Percentiles rank a stretch among this genome's conserved stretches.
These are phyloP conservation scores for Agriopis marginaria DNA, from an alignment of 2,888 invertebrate species.

Conservation along the genomic window DNA sequence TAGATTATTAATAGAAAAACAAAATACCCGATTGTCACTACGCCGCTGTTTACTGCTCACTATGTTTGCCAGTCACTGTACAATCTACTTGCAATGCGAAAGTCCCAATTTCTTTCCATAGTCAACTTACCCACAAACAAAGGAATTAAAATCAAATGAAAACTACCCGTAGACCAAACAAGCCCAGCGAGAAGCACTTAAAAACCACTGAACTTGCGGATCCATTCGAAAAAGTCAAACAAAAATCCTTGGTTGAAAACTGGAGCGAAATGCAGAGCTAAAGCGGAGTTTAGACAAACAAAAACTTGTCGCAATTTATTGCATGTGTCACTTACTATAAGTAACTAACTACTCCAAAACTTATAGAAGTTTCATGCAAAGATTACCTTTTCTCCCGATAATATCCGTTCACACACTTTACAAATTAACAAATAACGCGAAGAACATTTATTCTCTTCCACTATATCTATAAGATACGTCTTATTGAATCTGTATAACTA, in stretches of 20 bases:
- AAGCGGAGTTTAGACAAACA: conserved; percentile 2
- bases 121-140: conserved; percentile 6
- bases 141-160: conserved; percentile 25
- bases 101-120: neutral
- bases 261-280: conserved; percentile 22
- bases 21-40: too few species aligned
- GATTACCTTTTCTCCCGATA: too few species aligned
- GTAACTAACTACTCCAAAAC: neutral
- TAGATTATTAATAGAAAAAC: too few species aligned
- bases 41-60: neutral
- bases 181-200: conserved; percentile 37
- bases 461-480: too few species aligned
- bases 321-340: neutral
- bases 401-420: too few species aligned
- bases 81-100: neutral
- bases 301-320: conserved; percentile 3
- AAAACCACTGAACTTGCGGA: conserved; percentile 40
- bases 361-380: neutral
- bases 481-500: too few species aligned
- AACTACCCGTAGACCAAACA: conserved; percentile 28
- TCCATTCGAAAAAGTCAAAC: conserved; percentile 43
- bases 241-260: conserved; percentile 40
- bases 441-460: too few species aligned
- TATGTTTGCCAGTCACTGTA: neutral
- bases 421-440: too few species aligned